Evolutionary conservation across 2,113 vertebrate species (phyloP), one percentile per base, ranked within the genome.

Genomic region (Oryzias woworae): DNA sequence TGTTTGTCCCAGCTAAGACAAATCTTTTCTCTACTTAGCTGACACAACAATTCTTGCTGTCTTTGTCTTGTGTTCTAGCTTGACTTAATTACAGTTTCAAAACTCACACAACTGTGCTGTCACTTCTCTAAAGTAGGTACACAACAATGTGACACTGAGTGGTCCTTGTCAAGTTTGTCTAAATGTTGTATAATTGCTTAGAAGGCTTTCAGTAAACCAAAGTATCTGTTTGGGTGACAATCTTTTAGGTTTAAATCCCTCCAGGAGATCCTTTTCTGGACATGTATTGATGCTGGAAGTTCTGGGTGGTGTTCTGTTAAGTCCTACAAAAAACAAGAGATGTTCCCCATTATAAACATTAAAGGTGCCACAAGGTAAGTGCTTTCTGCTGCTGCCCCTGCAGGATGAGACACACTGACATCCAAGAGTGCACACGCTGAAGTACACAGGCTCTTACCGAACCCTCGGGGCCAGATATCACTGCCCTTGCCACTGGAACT

Each of bases 391-490:
- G 28, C 67, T 62, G 48, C 53, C 54, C 65, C 69, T 71, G 81
- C 28, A 75, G 7, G 59, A 73, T 49, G 41, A 50, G 58, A 64
- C 48, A 67, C 53, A 45, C 54, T 54, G 49, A 59, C 46, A 61
- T 55, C 51, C 24, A 47, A 44, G 22, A 28, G 14, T 60, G 14
- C 17, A 2, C 45, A 56, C 62, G 78, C 63, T 64, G 51, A 80
- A 67, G 77, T 62, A 55, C 78, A 62, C 69, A 76, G 0, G 71
- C 76, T 58, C 65, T 79, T 46, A 60, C 63, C 69, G 71, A 84
- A 70, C 71, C 87, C 78, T 67, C 12, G 66, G 73, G 87, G 89
- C 75, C 57, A 86, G 80, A 89, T 90, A 90, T 87, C 83, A 77
- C 78, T 76, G 82, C 47, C 75, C 74, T 82, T 72, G 52, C 76